Percentiles rank a stretch among this genome's conserved stretches.
These are phyloP conservation scores for Oncopeltus fasciatus DNA, from an alignment of 1,140 invertebrate genomes.

Conservation along the genomic window DNA sequence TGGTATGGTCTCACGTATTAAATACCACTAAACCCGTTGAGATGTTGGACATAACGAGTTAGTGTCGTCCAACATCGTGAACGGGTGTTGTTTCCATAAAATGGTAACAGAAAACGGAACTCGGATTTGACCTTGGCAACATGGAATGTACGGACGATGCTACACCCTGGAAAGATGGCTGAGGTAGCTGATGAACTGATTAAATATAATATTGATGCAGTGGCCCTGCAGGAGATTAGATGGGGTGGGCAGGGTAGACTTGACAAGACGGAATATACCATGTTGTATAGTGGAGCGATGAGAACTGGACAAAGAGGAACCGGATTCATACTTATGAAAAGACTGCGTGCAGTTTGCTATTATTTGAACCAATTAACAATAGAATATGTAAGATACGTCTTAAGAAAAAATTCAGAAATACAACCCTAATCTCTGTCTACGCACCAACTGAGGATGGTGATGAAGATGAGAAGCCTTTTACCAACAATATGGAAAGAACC, in stretches of 20 bases:
- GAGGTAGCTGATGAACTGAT: slow-evolving; percentile 14
- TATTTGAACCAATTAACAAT: slow-evolving; percentile 12
- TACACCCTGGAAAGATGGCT: slow-evolving; percentile 11
- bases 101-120: background rate
- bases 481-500: background rate
- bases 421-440: background rate
- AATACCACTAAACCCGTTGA: too few species aligned
- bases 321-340: slow-evolving; percentile 16
- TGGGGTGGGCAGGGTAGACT: slow-evolving; percentile 13
- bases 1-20: too few species aligned
- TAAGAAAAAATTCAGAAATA: background rate
- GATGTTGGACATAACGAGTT: too few species aligned
- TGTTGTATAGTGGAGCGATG: slow-evolving; percentile 12
- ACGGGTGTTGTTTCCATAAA: too few species aligned
- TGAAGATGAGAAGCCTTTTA: background rate
- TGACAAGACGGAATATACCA: slow-evolving; percentile 10
- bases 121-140: slow-evolving; percentile 4
- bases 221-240: slow-evolving; percentile 16
- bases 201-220: slow-evolving; percentile 12
- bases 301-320: slow-evolving; percentile 4
- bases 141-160: slow-evolving; percentile 15
- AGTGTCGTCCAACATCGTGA: too few species aligned
- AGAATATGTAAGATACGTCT: slow-evolving; percentile 13
- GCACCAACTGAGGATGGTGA: background rate
- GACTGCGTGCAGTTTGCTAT: background rate